Evolutionary conservation across 2,888 invertebrate genomes (phyloP), one percentile per base, ranked within the genome.

Genomic region (Drosophila birchii): DNA sequence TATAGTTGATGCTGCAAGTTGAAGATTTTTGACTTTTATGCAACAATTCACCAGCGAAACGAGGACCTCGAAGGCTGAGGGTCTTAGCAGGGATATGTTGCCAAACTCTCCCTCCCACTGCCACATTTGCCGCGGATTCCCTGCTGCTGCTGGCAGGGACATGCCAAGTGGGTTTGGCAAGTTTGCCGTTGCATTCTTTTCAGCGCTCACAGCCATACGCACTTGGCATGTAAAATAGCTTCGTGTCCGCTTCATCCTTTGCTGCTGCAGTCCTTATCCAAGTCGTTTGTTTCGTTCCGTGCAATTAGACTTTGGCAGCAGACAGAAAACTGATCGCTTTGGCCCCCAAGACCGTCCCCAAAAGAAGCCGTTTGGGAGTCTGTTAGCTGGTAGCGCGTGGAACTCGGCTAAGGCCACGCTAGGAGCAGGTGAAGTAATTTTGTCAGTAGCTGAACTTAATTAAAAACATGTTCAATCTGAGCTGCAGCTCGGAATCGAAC

Each of bases 11-110:
- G 78, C 88, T 80, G 75, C 74, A 80, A 86, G 89, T 87, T 82
- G 75, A 89, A 89, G 89, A 86, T 86, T 86, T 86, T 82, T 86
- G 86, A 86, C 86, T 86, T 86, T 86, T 85, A 87, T 89, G 89
- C 88, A 86, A 87, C 86, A 87, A 86, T 86, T 86, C 89, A 82
- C 76, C 76, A 70, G 80, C 86, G 75, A 75, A 73, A 55, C 56
- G 54, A 60, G 67, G 49, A 53, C 51, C 34, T 20, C 29, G 59
- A 39, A 12, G 36, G 61, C 16, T 36, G 38, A 39, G 41, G 59
- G 64, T 54, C 60, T 53, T 58, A 75, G 58, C 69, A 78, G 76
- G 84, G 86, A 59, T 84, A 84, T 84, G 77, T 67, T 41, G 54
- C 66, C 67, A 69, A 39, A 38, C 44, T 45, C 34, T 16, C 3